phyloP scores from a whole-genome alignment of 2,113 vertebrate genomes.

The Colossoma macropomum region DNA sequence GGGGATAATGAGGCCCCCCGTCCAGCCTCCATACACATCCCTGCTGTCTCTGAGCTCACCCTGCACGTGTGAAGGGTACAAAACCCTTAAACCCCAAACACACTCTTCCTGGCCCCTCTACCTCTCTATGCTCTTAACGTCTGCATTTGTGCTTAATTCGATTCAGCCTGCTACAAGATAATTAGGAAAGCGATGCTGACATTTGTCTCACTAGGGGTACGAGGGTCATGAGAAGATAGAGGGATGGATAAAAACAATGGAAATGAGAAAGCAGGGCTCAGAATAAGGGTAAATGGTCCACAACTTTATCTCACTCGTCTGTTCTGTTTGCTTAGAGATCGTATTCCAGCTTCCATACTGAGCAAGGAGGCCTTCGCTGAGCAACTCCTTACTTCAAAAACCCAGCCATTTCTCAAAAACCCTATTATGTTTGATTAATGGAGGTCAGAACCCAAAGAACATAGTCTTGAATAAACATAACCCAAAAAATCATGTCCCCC shows the following conservation, averaged over 20 bases:
- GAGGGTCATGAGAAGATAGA: constrained; percentile 47
- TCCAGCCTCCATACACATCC: constrained; percentile 56
- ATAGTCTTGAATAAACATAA: neutral
- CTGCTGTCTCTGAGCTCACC: constrained; percentile 54
- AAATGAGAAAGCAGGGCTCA: constrained; percentile 21
- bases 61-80: constrained; percentile 53
- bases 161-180: constrained; percentile 53
- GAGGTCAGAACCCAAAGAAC: neutral
- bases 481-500: neutral
- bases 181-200: constrained; percentile 61
- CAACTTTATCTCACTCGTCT: neutral
- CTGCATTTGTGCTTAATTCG: constrained; percentile 61
- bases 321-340: constrained; percentile 18
- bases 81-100: constrained; percentile 47
- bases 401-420: neutral
- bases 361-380: neutral
- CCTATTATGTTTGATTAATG: neutral
- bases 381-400: neutral
- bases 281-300: neutral
- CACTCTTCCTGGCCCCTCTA: neutral
- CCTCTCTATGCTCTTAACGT: constrained; percentile 40
- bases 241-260: constrained; percentile 37
- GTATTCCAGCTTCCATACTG: neutral
- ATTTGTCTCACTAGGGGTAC: constrained; percentile 60
- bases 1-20: constrained; percentile 71